phyloP scores from a whole-genome alignment of 1,140 invertebrate species.

The Steinernema khuongi region DNA sequence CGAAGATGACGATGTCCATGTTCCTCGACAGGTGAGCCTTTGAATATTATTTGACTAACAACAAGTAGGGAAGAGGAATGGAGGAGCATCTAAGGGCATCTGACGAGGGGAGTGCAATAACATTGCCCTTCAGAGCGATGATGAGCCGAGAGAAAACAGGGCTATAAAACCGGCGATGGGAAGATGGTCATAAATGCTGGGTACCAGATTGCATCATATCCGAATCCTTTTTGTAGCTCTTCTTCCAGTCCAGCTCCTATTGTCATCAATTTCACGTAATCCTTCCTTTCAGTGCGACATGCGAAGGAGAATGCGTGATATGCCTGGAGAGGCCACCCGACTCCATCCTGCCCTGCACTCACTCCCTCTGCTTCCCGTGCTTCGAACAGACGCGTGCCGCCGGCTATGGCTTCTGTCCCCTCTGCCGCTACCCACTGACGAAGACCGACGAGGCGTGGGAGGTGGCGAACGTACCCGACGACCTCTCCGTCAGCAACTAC shows the following conservation, averaged over 20 bases:
- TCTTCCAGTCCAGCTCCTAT: no score
- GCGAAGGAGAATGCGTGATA: not conserved
- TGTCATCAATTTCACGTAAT: no score
- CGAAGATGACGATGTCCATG: slow-evolving; percentile 12
- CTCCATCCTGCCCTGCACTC: not conserved
- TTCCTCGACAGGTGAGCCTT: slow-evolving; percentile 8
- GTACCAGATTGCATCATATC: no score
- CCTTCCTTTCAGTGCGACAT: not conserved
- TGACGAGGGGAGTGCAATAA: no score
- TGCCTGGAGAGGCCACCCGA: not conserved
- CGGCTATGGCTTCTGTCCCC: not conserved
- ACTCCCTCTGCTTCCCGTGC: not conserved
- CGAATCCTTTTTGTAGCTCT: no score
- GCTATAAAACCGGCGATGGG: no score
- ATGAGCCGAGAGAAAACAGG: no score
- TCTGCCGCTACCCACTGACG: not conserved
- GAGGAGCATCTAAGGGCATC: no score
- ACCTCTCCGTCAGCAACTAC: not conserved
- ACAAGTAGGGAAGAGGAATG: no score
- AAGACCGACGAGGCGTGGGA: slow-evolving; percentile 1
- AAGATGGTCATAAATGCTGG: no score
- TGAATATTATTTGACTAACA: no score
- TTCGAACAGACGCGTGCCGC: not conserved
- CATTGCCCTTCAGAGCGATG: no score
- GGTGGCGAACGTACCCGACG: not conserved